These are phyloP conservation scores for Petrophora chlorosata DNA, from an alignment of 2,888 invertebrate genomes.

Conservation along the genomic window DNA sequence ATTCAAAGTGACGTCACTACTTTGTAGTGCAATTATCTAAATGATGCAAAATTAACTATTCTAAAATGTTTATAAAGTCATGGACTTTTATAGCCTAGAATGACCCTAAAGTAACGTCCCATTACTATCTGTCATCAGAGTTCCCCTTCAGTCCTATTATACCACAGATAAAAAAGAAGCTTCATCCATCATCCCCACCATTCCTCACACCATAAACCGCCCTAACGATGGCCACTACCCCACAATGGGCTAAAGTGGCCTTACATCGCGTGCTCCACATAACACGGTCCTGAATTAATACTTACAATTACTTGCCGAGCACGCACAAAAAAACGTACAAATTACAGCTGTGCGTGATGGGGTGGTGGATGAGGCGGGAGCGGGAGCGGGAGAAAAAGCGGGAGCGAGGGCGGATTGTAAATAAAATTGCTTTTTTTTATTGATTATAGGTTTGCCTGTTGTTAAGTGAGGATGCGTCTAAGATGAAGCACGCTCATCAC, in stretches of 20 bases:
- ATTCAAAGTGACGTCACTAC: too few species aligned
- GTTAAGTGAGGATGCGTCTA: too few species aligned
- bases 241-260: slow-evolving; percentile 38
- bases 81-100: too few species aligned
- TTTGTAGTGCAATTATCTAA: too few species aligned
- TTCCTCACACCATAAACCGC: slow-evolving; percentile 3
- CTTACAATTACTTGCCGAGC: slow-evolving; percentile 72
- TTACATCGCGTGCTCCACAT: slow-evolving; percentile 66
- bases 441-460: too few species aligned
- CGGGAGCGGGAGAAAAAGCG: slow-evolving; percentile 29
- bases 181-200: slow-evolving; percentile 3
- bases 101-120: too few species aligned
- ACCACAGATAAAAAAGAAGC: not conserved
- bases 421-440: too few species aligned
- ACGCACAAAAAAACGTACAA: slow-evolving; percentile 74
- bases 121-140: too few species aligned
- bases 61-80: too few species aligned
- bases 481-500: too few species aligned
- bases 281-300: slow-evolving; percentile 72
- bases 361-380: slow-evolving; percentile 24
- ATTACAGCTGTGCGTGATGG: slow-evolving; percentile 72
- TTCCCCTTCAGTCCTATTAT: too few species aligned
- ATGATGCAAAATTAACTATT: too few species aligned
- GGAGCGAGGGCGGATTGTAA: not conserved
- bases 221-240: slow-evolving; percentile 5